phyloP scores from a whole-genome alignment of 2,888 invertebrate genomes.

The Stenodema calcarata region DNA sequence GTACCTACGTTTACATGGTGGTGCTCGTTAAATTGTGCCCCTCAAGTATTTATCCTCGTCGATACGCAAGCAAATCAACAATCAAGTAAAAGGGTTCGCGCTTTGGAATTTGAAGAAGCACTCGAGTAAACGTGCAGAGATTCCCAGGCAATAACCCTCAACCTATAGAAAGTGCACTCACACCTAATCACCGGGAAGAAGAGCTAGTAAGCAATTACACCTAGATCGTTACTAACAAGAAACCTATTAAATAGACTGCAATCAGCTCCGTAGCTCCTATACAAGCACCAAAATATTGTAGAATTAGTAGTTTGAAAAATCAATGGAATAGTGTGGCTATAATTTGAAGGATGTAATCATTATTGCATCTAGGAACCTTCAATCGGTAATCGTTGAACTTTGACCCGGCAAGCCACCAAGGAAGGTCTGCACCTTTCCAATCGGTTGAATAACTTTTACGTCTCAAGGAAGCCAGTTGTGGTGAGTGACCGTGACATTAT shows the following conservation, averaged over 20 bases:
- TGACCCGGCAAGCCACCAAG: not conserved
- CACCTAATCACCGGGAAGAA: not conserved
- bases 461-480: not conserved
- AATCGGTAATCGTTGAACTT: not conserved
- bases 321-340: not conserved
- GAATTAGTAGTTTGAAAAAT: not conserved
- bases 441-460: conserved; percentile 30
- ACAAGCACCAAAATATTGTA: no score
- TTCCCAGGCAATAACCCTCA: not conserved
- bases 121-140: no score
- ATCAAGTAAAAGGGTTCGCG: no score
- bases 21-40: no score
- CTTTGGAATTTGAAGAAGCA: no score
- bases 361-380: not conserved
- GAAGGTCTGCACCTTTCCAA: not conserved
- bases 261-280: not conserved
- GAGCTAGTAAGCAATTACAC: not conserved
- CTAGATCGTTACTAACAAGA: not conserved
- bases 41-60: no score
- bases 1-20: no score
- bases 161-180: not conserved
- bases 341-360: not conserved
- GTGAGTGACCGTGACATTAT: conserved; percentile 23
- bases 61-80: no score
- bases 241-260: not conserved